phyloP scores from a whole-genome alignment of 2,888 invertebrate species.

The Cremastinae sp. region DNA sequence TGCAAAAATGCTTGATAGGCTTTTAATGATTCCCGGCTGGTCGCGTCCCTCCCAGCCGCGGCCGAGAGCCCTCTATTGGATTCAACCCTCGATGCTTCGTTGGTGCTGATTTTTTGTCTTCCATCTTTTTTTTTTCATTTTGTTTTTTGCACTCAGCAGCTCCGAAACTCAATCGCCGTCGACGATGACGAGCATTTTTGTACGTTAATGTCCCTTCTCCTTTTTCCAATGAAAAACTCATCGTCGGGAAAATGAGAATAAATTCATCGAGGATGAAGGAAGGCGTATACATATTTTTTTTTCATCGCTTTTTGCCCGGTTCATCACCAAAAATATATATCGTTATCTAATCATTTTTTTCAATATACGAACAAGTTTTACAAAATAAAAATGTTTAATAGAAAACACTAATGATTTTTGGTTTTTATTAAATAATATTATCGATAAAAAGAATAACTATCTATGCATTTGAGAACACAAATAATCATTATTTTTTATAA shows the following conservation, averaged over 20 bases:
- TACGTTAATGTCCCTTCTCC: not conserved
- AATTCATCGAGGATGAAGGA: conserved; percentile 5
- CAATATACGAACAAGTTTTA: too few species aligned
- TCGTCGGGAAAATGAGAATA: conserved; percentile 26
- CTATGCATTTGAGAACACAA: too few species aligned
- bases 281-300: not conserved
- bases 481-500: too few species aligned
- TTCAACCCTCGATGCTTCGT: conserved; percentile 46
- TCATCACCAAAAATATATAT: too few species aligned
- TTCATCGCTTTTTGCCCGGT: conserved; percentile 7
- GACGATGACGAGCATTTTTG: conserved; percentile 30
- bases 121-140: conserved; percentile 9
- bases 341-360: too few species aligned
- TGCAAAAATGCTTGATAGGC: conserved; percentile 55
- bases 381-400: too few species aligned
- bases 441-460: too few species aligned
- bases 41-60: conserved; percentile 16
- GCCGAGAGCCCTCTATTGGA: conserved; percentile 45
- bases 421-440: too few species aligned
- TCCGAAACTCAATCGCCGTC: conserved; percentile 25
- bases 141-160: not conserved
- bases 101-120: conserved; percentile 33
- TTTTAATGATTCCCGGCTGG: conserved; percentile 58
- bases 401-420: too few species aligned
- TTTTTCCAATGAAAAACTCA: conserved; percentile 26